Evolutionary conservation across 2,888 invertebrate genomes (phyloP), one percentile per base, ranked within the genome.

Genomic region (Penaeus monodon): DNA sequence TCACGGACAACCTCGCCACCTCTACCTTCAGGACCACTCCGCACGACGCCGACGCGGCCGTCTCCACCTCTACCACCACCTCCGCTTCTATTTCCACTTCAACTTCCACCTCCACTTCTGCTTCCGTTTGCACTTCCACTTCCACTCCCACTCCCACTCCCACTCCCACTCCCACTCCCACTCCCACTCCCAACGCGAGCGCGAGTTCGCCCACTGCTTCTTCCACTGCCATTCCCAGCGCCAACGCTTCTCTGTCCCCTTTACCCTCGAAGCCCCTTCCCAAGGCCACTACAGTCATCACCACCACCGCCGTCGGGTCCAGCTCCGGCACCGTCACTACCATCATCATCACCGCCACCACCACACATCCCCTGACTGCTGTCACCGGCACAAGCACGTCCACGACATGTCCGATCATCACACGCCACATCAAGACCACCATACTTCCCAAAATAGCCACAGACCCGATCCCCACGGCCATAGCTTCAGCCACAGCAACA

Each of bases 351-450:
- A 44, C 73, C 10, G 38, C 73, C 73, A 22, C 76, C 27, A 76
- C 44, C 76, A 38, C 76, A 38, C 17, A 44, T 22, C 44, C 38
- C 4, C 44, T 44, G 7, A 22, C 76, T 8, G 24, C 29, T 29
- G 20, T 49, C 76, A 76, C 76, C 22, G 20, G n/a, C 33, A 12
- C 76, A 17, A 44, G 4, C 76, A 44, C 76, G 8, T 7, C 76
- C 76, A 44, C 44, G 44, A 44, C 57, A 57, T 57, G 57, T 20
- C 57, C 57, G 44, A n/a, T 49, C 79, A 33, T n/a, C 17, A 20
- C 24, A 22, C 80, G n/a, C n/a, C 80, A 27, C 66, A 24, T 44
- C 78, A 24, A 49, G 78, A 27, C 33, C 78, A n/a, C 24, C 78
- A 49, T 33, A 4, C 14, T 57, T 57, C 57, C 76, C 38, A 17